These are phyloP conservation scores for Amazona finschi DNA, from an alignment of 2,797 vertebrate genomes.

Conservation along the genomic window DNA sequence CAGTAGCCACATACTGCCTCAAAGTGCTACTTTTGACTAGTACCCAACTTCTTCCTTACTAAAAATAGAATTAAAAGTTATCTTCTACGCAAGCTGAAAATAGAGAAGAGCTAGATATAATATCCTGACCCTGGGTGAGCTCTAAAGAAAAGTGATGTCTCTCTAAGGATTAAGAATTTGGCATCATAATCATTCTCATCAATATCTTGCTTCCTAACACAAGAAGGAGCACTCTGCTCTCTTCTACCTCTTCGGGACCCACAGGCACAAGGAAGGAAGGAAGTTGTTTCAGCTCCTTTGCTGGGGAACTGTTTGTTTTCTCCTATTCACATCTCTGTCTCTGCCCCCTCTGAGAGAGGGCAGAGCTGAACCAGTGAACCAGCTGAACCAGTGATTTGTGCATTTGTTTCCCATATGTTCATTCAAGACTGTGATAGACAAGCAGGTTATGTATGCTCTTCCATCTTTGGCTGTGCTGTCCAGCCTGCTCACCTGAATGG, in stretches of 20 bases:
- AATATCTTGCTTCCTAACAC: background rate
- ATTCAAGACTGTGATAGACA: background rate
- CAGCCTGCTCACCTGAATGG: background rate
- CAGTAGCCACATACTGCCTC: background rate
- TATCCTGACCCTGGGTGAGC: background rate
- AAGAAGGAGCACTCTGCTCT: background rate
- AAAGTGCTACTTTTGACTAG: background rate
- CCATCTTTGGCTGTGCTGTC: background rate
- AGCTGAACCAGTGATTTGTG: background rate
- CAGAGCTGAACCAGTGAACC: background rate
- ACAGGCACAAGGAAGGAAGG: background rate
- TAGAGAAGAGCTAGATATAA: background rate
- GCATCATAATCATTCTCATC: background rate
- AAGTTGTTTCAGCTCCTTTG: background rate
- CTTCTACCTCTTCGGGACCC: background rate
- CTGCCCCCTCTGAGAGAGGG: background rate
- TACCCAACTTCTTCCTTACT: constrained; percentile 2
- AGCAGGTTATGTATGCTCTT: background rate
- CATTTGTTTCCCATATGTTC: background rate
- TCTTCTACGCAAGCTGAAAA: constrained; percentile 28
- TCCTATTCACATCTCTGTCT: background rate
- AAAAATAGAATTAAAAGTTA: constrained; percentile 39
- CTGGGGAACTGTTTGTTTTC: background rate
- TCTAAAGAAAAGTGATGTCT: background rate
- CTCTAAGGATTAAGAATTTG: background rate